Evolutionary conservation across 2,113 vertebrate genomes (phyloP), one percentile per base, ranked within the genome.

Genomic region (Grammomys dolichurus): DNA sequence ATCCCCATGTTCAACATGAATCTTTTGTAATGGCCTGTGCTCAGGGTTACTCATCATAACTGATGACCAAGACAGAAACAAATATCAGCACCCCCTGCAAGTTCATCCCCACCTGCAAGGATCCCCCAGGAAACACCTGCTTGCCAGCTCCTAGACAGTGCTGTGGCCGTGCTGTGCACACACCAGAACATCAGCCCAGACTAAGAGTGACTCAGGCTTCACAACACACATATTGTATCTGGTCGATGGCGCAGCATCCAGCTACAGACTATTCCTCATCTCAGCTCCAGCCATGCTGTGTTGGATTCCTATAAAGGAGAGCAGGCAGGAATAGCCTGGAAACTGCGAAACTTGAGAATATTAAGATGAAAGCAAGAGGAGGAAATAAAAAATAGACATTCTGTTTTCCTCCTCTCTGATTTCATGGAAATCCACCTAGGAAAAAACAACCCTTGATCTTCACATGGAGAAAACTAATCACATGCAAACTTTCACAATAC

Each of bases 401-500:
- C 67, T 73, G 96, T 56, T 60, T 89, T 69, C 80, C 92, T 63
- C 56, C 43, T 87, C 91, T 67, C 65, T 91, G 58, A 36, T 86
- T 95, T 84, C 6, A 8, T 33, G 26, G 56, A 96, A 97, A 43
- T 48, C 84, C 81, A 80, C 82, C 76, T 6, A 75, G 96, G 97
- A n/a, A 96, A 87, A 90, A 93, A 87, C 85, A 94, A 72, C 48
- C 63, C 40, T 91, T 33, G 51, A 67, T 95, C 31, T 1, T 95
- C 88, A 82, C 77, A 43, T 0, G 28, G 78, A 48, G 46, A 73
- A 54, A 63, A 90, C 26, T 5, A 82, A 76, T 33, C 0, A 84
- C 96, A 96, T 81, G 95, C 95, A 94, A 97, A 98, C 77, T 97
- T 96, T 36, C 78, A 88, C 92, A 92, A 91, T 51, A 43, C 24